A percentile compares a stretch with the other conserved stretches of the same genome.
These are phyloP conservation scores for Epinotia ramella DNA, from an alignment of 2,888 invertebrate genomes.

Conservation along the genomic window DNA sequence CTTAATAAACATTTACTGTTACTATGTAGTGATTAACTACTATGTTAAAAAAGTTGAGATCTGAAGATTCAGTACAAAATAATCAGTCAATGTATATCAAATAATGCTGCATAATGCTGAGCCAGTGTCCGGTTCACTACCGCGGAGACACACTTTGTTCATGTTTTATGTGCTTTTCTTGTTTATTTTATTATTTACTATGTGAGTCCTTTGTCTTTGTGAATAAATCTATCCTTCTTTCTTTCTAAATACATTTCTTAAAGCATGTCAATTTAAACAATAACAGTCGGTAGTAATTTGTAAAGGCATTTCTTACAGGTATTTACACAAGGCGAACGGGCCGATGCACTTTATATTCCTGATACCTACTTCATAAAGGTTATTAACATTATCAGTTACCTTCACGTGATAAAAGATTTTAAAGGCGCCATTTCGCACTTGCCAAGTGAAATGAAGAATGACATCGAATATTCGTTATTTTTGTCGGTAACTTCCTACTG, in stretches of 20 bases:
- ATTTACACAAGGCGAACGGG: conserved; percentile 17
- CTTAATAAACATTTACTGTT: too few relatives aligned
- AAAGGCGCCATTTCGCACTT: conserved; percentile 13
- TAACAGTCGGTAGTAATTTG: not conserved
- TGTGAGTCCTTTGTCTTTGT: too few relatives aligned
- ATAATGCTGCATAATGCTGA: too few relatives aligned
- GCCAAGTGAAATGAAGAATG: conserved; percentile 1
- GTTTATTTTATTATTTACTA: too few relatives aligned
- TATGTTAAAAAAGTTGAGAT: too few relatives aligned
- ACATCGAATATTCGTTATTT: not conserved
- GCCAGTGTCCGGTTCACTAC: too few relatives aligned
- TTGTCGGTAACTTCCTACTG: too few relatives aligned
- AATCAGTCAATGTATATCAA: not conserved
- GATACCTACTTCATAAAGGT: conserved; percentile 11
- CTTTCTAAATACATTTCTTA: not conserved
- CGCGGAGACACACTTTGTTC: too few relatives aligned
- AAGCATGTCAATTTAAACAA: not conserved
- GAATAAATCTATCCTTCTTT: too few relatives aligned
- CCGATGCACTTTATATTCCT: conserved; percentile 15
- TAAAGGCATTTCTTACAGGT: not conserved
- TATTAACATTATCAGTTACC: conserved; percentile 28
- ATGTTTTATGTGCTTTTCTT: too few relatives aligned
- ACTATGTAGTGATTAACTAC: too few relatives aligned
- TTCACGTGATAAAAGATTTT: conserved; percentile 5
- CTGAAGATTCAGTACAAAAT: not conserved